Percentiles rank a stretch among this genome's conserved stretches.
Evolutionary conservation across 2,797 vertebrate species (phyloP).

Genomic region (Sardinella longiceps): DNA sequence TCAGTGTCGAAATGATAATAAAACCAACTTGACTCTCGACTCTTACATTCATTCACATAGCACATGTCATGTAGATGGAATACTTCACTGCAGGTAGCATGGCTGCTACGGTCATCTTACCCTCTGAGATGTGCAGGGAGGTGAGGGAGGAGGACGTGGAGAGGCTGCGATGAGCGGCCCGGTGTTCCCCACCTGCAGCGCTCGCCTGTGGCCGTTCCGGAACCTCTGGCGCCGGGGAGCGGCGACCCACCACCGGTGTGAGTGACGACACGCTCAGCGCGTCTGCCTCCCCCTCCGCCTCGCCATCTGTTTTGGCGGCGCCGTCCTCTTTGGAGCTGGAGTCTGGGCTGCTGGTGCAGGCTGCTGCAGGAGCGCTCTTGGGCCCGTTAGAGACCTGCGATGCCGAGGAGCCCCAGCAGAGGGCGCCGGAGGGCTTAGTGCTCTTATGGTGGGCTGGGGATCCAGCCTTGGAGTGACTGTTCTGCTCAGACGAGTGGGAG

Average conservation of each 20-base stretch:
- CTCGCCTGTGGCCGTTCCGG: constrained; percentile 14
- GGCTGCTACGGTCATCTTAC: constrained; percentile 52
- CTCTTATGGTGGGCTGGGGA: constrained; percentile 81
- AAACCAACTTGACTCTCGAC: no score
- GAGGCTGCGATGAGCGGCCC: constrained; percentile 70
- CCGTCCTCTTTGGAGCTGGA: constrained; percentile 85
- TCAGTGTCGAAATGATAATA: no score
- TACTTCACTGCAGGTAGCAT: background rate
- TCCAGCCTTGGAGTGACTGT: constrained; percentile 78
- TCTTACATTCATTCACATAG: background rate
- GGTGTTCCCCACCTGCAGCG: constrained; percentile 51
- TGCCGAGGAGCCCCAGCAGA: constrained; percentile 79
- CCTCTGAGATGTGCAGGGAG: constrained; percentile 86
- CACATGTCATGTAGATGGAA: background rate
- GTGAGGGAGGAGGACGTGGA: constrained; percentile 87
- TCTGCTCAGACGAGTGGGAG: constrained; percentile 96
- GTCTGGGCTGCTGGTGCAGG: constrained; percentile 84
- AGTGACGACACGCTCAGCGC: constrained; percentile 74
- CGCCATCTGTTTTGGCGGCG: constrained; percentile 82
- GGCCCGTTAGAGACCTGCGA: constrained; percentile 77
- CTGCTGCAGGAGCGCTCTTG: constrained; percentile 65
- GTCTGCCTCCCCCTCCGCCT: constrained; percentile 83
- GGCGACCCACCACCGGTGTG: constrained; percentile 72
- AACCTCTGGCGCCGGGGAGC: constrained; percentile 68
- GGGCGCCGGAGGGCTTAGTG: constrained; percentile 70